Evolutionary conservation across 2,113 vertebrate genomes (phyloP), one percentile per base, ranked within the genome.

Genomic region (Diphyllodes magnificus): DNA sequence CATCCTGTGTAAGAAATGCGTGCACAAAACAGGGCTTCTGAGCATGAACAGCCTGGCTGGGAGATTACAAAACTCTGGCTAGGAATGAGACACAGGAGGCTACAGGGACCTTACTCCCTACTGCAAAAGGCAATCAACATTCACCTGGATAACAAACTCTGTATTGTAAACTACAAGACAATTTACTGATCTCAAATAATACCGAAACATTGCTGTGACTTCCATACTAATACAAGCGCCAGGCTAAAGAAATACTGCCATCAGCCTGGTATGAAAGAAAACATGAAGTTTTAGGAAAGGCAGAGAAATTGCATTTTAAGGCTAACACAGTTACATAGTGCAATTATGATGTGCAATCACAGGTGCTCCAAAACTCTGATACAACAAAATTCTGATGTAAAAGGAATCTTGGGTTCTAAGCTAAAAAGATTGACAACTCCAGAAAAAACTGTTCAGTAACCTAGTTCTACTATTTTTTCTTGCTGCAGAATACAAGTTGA

Each of bases 21-120:
- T 1, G 35, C 71, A 49, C 47, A 49, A 1, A 28, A 1, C 47
- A 33, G 21, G 6, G 12, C 11, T 25, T 1, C 10, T 25, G 53
- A 14, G 33, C 9, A 18, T 2, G 39, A 54, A 1, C 28, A 5
- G 30, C 12, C 23, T 5, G 25, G 2, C 1, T 23, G 47, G 63
- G 40, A 76, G 70, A 16, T 6, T 2, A 19, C 40, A 27, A 7
- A 49, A 6, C 30, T 6, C 60, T 9, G 54, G 9, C 39, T 6
- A 3, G n/a, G 30, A 73, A 15, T 9, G 63, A 49, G 47, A 4
- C 39, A 31, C 14, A 13, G 47, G 16, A 69, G n/a, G 61, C 15
- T 37, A 30, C 77, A 54, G 22, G 40, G 30, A 63, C 40, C 63
- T 17, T 27, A 16, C 15, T 76, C 30, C 45, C 35, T 10, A 1